These are phyloP conservation scores for Ptilonorhynchus violaceus DNA, from an alignment of 2,113 vertebrate species.

Conservation along the genomic window DNA sequence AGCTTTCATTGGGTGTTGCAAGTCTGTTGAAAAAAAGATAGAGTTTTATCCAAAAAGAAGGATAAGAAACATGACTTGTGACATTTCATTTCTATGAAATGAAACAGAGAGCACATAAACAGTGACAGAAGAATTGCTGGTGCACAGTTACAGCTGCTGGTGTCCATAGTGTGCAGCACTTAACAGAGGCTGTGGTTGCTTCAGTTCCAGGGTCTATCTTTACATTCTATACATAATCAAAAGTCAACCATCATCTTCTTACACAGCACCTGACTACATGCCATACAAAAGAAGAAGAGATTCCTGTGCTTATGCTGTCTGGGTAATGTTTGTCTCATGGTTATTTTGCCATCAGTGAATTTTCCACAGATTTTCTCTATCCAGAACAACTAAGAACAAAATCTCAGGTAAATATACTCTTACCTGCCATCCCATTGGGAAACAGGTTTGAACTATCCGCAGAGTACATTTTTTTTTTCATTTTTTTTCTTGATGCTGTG, in stretches of 20 bases:
- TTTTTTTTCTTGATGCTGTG: neutral
- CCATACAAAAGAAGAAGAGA: neutral
- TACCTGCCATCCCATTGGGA: neutral
- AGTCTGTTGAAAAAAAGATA: neutral
- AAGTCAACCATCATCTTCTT: neutral
- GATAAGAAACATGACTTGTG: neutral
- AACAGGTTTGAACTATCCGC: neutral
- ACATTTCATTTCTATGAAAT: neutral
- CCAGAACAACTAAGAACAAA: neutral
- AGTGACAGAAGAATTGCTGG: neutral
- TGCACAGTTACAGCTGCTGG: neutral
- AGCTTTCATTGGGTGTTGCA: neutral
- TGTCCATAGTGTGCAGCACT: neutral
- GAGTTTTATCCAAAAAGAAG: neutral
- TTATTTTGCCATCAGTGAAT: neutral
- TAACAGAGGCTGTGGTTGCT: neutral
- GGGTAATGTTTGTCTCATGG: neutral
- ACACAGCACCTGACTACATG: neutral
- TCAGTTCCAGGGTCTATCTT: neutral
- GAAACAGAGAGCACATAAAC: neutral
- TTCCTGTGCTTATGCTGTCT: neutral
- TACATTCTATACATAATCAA: neutral
- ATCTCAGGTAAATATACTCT: neutral
- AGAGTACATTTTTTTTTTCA: rapidly evolving
- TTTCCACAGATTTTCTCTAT: neutral